A percentile compares a stretch with the other conserved stretches of the same genome.
Evolutionary conservation across 2,888 invertebrate species (phyloP).

Genomic region (Leptodirus hochenwartii): DNA sequence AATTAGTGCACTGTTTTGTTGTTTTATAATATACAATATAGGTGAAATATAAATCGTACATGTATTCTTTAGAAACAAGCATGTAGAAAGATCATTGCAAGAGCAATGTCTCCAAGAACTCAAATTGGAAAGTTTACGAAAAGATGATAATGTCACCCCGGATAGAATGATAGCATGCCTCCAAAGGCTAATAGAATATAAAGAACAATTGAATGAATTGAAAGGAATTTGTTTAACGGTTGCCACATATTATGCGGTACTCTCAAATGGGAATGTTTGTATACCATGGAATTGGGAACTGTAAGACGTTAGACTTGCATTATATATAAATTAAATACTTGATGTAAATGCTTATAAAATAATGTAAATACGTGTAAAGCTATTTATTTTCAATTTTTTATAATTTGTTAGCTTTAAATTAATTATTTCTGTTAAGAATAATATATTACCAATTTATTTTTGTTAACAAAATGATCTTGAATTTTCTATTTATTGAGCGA

Average conservation of each 20-base stretch:
- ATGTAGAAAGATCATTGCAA: constrained; percentile 57
- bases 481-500: no score
- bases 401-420: no score
- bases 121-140: constrained; percentile 51
- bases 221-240: constrained; percentile 56
- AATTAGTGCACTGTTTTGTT: no score
- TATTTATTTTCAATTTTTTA: no score
- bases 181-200: constrained; percentile 42
- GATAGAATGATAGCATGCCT: constrained; percentile 78
- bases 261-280: constrained; percentile 78
- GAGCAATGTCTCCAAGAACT: constrained; percentile 47
- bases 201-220: constrained; percentile 30
- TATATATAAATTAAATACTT: no score
- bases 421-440: no score
- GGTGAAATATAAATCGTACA: constrained; percentile 1
- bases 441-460: no score
- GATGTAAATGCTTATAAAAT: no score
- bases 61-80: constrained; percentile 44
- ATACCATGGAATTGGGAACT: constrained; percentile 84
- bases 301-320: no score
- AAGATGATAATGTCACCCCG: constrained; percentile 83
- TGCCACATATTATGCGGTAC: constrained; percentile 80
- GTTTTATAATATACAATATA: constrained; percentile 2
- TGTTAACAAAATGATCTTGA: no score
- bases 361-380: no score